Conservation (phyloP, 2,888 invertebrate species). For the Drosophila pseudotakahashii region DNA sequence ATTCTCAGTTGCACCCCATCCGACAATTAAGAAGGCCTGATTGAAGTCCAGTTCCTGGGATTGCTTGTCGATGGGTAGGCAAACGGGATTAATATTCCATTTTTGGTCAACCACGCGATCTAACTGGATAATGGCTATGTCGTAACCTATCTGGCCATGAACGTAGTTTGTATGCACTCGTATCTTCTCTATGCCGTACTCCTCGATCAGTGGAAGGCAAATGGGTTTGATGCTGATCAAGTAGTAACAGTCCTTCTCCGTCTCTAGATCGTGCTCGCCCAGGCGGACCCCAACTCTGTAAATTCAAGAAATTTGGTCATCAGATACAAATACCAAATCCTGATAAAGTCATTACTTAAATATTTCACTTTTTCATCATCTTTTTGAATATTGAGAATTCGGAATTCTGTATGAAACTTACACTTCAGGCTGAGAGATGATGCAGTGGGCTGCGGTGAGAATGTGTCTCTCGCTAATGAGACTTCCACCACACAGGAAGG, state of each 20-base stretch:
- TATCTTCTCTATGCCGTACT: slow-evolving; percentile 76
- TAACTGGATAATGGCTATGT: slow-evolving; percentile 86
- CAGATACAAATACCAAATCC: no score
- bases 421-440: slow-evolving; percentile 40
- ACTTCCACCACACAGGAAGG: slow-evolving; percentile 82
- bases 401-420: slow-evolving; percentile 54
- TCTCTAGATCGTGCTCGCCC: slow-evolving; percentile 83
- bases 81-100: slow-evolving; percentile 76
- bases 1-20: slow-evolving; percentile 80
- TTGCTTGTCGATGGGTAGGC: slow-evolving; percentile 72
- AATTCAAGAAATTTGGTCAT: background rate
- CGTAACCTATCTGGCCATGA: slow-evolving; percentile 83
- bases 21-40: slow-evolving; percentile 69
- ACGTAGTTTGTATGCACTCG: slow-evolving; percentile 86
- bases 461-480: slow-evolving; percentile 77
- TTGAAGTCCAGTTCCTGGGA: slow-evolving; percentile 37
- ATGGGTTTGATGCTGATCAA: slow-evolving; percentile 40
- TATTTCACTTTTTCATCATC: no score
- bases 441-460: slow-evolving; percentile 82
- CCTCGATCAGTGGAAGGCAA: slow-evolving; percentile 83
- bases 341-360: no score
- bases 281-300: slow-evolving; percentile 82
- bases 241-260: slow-evolving; percentile 77
- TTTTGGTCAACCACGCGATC: slow-evolving; percentile 50
- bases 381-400: no score